phyloP scores from a whole-genome alignment of 2,888 invertebrate genomes.

The Trypoxylon attenuatum region DNA sequence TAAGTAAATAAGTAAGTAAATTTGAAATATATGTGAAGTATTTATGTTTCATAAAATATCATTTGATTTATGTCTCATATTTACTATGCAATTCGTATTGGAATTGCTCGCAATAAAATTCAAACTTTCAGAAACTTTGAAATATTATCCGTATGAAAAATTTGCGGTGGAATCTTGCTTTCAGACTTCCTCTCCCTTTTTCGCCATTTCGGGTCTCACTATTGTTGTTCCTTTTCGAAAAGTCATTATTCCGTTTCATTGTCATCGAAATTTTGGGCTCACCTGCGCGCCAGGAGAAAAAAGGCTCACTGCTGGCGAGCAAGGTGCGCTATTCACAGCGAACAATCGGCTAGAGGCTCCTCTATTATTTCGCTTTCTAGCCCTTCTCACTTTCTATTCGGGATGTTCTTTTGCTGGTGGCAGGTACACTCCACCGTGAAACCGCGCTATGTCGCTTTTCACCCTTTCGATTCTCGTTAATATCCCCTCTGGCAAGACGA shows the following conservation, averaged over 20 bases:
- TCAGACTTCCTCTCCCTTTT: no score
- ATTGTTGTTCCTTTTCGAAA: conserved; percentile 33
- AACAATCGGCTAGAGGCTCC: conserved; percentile 36
- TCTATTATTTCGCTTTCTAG: conserved; percentile 16
- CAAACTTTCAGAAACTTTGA: no score
- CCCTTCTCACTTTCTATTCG: conserved; percentile 7
- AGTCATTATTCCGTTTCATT: conserved; percentile 43
- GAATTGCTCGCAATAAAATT: no score
- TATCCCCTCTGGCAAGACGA: no score
- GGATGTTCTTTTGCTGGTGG: conserved; percentile 6
- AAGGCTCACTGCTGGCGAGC: conserved; percentile 13
- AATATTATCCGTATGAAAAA: conserved; percentile 32
- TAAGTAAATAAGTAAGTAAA: no score
- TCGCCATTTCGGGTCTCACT: neutral
- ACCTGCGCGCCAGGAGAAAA: conserved; percentile 22
- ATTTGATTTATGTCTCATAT: no score
- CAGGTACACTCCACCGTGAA: neutral
- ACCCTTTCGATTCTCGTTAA: no score
- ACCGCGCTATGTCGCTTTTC: conserved; percentile 4
- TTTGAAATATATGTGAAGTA: no score
- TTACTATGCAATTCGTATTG: no score
- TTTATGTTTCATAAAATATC: no score
- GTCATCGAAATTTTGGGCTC: conserved; percentile 31
- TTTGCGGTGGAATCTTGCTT: no score
- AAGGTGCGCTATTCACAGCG: conserved; percentile 35